Evolutionary conservation across 2,113 vertebrate species (phyloP).

Genomic region (Madoqua kirkii): DNA sequence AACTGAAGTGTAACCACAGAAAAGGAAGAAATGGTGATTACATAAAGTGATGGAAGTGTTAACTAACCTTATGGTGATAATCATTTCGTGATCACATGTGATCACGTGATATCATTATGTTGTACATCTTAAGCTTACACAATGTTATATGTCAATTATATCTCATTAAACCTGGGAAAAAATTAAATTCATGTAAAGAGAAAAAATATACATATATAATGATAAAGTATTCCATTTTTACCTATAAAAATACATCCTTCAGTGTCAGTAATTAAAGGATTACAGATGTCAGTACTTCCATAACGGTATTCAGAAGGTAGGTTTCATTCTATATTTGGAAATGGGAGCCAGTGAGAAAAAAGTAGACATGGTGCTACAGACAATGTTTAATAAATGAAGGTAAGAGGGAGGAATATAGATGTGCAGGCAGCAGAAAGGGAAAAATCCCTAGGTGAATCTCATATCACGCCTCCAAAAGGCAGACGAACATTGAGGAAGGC

Average conservation of each 20-base stretch:
- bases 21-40: neutral
- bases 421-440: neutral
- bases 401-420: neutral
- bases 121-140: neutral
- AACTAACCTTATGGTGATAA: neutral
- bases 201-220: neutral
- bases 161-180: neutral
- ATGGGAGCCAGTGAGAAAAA: neutral
- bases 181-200: neutral
- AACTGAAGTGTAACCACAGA: neutral
- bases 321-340: neutral
- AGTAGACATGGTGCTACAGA: neutral
- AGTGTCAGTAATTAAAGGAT: neutral
- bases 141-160: neutral
- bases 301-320: neutral
- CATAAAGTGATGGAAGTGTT: neutral
- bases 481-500: neutral
- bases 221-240: slow-evolving; percentile 2
- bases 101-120: neutral
- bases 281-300: neutral
- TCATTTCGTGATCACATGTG: neutral
- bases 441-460: neutral
- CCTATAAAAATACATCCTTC: slow-evolving; percentile 11
- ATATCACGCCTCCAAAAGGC: neutral
- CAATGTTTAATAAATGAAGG: neutral